Evolutionary conservation across 2,888 invertebrate species (phyloP), one percentile per base, ranked within the genome.

Genomic region (Stenchaetothrips biformis): DNA sequence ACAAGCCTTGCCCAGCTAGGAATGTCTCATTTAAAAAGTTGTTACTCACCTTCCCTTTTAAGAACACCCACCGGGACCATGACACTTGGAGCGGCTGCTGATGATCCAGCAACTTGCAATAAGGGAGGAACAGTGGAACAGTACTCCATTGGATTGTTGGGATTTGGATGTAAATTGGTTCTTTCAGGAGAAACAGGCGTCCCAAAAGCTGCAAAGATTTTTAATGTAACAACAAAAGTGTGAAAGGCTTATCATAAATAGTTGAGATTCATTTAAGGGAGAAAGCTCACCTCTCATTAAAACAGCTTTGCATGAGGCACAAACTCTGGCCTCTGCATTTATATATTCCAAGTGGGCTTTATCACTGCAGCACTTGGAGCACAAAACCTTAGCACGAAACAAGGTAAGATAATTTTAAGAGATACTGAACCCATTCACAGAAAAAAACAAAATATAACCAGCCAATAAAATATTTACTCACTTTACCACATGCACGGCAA

Each of bases 131-230:
- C 91, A 78, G 92, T 93, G 81, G 94, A 94, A 87, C 95, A 95
- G 87, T 95, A 95, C 87, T 95, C 95, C 90, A 92, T 92, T 78
- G 95, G 95, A 87, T 95, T 95, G 87, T 94, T 94, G 79, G 95
- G 95, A 88, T 95, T 94, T 79, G 94, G 85, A 80, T 83, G 83
- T 62, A 83, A 83, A 27, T 83, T 82, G 67, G 80, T 67, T 53
- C 81, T 80, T 59, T 80, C 79, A 16, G 78, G 48, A 7, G 81
- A 62, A n/a, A 77, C 79, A 16, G 80, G 48, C 7, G 53, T 25
- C 0, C 53, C 25, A 8, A 27, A 79, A 49, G 79, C 81, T 81
- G 67, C 11, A 80, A 80, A 48, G 11, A 25, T 25, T 25, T 3
- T 11, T 25, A 77, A 80, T 79, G 47, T 48, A 47, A 77, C 7